phyloP scores from a whole-genome alignment of 2,113 vertebrate genomes.

The Scomber scombrus region DNA sequence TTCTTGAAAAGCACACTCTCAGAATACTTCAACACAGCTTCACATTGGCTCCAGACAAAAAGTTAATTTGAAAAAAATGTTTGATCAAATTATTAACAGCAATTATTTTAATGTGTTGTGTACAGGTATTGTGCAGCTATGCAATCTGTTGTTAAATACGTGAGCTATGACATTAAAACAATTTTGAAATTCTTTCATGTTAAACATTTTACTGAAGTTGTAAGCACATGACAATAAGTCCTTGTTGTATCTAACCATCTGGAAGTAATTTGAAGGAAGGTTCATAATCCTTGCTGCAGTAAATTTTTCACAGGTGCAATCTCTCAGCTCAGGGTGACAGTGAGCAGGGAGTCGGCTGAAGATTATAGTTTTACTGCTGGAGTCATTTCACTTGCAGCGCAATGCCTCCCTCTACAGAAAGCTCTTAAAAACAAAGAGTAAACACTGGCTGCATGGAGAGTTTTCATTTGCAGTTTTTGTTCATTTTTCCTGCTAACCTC shows the following conservation, averaged over 20 bases:
- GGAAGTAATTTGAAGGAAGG: neutral
- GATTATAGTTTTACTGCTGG: neutral
- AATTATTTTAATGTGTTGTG: neutral
- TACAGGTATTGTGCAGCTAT: neutral
- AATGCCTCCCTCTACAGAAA: slow-evolving; percentile 67
- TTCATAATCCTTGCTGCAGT: neutral
- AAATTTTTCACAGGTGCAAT: neutral
- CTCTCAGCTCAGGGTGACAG: neutral
- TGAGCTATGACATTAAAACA: too few relatives aligned
- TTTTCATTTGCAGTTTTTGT: neutral
- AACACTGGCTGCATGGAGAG: neutral
- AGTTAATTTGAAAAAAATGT: neutral
- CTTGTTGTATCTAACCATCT: neutral
- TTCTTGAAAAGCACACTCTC: neutral
- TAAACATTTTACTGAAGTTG: neutral
- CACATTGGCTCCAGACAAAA: neutral
- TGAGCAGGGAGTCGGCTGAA: neutral
- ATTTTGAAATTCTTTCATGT: too few relatives aligned
- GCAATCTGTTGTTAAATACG: too few relatives aligned
- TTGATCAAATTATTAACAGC: too few relatives aligned
- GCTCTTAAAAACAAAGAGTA: neutral
- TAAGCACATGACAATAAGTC: neutral
- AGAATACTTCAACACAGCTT: neutral
- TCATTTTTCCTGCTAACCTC: too few relatives aligned
- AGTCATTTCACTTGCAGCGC: slow-evolving; percentile 20